Base-by-base conservation (phyloP, 2,797 vertebrate genomes). In the Epinephelus awoara region DNA sequence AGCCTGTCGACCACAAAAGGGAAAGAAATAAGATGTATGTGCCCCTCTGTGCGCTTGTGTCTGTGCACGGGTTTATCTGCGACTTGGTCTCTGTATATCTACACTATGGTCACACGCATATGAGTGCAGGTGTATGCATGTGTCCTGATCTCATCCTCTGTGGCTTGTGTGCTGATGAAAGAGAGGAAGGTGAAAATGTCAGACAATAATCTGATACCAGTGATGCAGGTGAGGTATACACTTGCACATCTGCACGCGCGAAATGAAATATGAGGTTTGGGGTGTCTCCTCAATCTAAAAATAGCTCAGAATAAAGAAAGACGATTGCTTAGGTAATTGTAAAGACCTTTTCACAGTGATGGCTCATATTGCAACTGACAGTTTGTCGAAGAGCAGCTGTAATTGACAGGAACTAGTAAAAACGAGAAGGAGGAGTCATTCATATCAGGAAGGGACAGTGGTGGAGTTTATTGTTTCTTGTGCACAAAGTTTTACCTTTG, bases 201-300 rank as follows among this genome's bases (percentile, higher is more conserved):
- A 94, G 58, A 83, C 57, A 87, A 77, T 85, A 84, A 93, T 92
- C 79, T 91, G 88, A 94, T 84, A 90, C 75, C 56, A 52, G 70
- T 83, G 77, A 89, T 90, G 76, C 91, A 91, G 85, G 77, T 85
- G 84, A 89, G 75, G 74, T 73, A 72, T 77, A 79, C 71, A 80
- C 83, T 85, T 82, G 70, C 83, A 93, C 90, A 94, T 94, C 87
- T 91, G 91, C 87, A 86, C 4, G 2, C 40, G 27, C 82, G 85
- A 87, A 83, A 93, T 93, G 77, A 93, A 93, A 95, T 93, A 93
- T 90, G 90, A 94, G 88, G 90, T 88, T 87, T 89, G 85, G 70
- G 46, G 89, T 93, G 88, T 92, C 88, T 89, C 88, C 91, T 85
- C 44, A 40, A 68, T 80, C 93, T 94, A 95, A 93, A 95, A 94